Base-by-base conservation (phyloP, 2,797 vertebrate genomes). In the Sebastes iracundus region DNA sequence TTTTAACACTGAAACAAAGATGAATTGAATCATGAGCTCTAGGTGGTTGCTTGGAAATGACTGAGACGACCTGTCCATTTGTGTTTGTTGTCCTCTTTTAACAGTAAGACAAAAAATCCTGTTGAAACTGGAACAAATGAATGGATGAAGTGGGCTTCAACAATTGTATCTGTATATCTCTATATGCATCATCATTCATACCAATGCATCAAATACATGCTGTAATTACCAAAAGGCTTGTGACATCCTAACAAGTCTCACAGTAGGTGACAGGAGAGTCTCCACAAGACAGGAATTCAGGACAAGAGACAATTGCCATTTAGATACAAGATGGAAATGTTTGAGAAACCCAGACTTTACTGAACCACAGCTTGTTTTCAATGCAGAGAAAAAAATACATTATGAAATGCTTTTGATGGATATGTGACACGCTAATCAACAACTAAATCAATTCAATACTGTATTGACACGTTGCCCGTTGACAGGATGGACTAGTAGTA, bases 371-470 rank as follows among this genome's bases (percentile, higher is more conserved):
- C 23, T 61, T 25, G 49, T 49, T 60, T 49, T 4, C n/a, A 49
- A 22, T 67, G 22, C 33, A 13, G 11, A 25, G 11, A 7, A 14
- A 58, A 25, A 52, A 77, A 61, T 4, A 8, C 35, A 6, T 1
- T 18, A 56, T 16, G 32, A 71, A 28, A 52, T 55, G 5, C 53
- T 38, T 35, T 38, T 35, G 23, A 38, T 38, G 28, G 22, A 4
- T 18, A 52, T 38, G 6, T 13, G 1, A 35, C 1, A 1, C 1
- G 12, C 2, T 18, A 30, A 27, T 64, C 20, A 33, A 38, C 30
- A 69, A 33, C 72, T 20, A 18, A 32, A 66, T 60, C 8, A 60
- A 28, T n/a, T 25, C 38, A 75, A 46, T 30, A 55, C 42, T 16
- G 42, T 46, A 25, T 13, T 38, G 35, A 38, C 35, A 38, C 0